phyloP scores from a whole-genome alignment of 2,888 invertebrate species.

The Elegia similella region DNA sequence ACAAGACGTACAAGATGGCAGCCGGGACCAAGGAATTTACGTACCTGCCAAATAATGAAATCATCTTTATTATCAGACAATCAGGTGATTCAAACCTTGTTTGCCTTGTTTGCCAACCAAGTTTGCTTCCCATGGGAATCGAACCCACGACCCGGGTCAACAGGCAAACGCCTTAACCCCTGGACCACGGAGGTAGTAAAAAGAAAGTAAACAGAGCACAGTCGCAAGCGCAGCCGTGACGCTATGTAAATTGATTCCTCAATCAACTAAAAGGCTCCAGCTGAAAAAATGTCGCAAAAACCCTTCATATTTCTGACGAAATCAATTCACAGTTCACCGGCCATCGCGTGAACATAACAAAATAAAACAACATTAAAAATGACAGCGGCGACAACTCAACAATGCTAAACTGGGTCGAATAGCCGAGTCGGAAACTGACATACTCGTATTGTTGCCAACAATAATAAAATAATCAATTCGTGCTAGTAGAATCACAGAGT shows the following conservation, averaged over 20 bases:
- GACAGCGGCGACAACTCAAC: background rate
- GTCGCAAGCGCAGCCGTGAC: background rate
- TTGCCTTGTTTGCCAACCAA: too few species aligned
- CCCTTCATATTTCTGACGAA: conserved; percentile 11
- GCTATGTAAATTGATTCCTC: background rate
- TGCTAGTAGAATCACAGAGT: too few species aligned
- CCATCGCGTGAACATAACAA: conserved; percentile 8
- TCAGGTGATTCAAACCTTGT: too few species aligned
- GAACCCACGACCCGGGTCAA: too few species aligned
- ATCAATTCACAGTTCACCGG: conserved; percentile 9
- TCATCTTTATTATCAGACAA: too few species aligned
- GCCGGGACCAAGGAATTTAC: too few species aligned
- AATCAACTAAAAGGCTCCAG: background rate
- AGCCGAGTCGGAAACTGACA: background rate
- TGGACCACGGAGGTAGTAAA: too few species aligned
- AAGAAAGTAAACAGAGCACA: too few species aligned
- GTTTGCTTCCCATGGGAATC: too few species aligned
- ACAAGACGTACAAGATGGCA: too few species aligned
- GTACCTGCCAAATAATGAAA: too few species aligned
- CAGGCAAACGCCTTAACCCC: too few species aligned
- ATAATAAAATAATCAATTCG: background rate
- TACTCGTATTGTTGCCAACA: background rate
- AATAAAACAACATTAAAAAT: conserved; percentile 1
- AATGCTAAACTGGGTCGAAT: conserved; percentile 5
- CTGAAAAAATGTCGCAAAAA: conserved; percentile 5